These are phyloP conservation scores for Bactericera cockerelli DNA, from an alignment of 1,140 invertebrate species.

Conservation along the genomic window DNA sequence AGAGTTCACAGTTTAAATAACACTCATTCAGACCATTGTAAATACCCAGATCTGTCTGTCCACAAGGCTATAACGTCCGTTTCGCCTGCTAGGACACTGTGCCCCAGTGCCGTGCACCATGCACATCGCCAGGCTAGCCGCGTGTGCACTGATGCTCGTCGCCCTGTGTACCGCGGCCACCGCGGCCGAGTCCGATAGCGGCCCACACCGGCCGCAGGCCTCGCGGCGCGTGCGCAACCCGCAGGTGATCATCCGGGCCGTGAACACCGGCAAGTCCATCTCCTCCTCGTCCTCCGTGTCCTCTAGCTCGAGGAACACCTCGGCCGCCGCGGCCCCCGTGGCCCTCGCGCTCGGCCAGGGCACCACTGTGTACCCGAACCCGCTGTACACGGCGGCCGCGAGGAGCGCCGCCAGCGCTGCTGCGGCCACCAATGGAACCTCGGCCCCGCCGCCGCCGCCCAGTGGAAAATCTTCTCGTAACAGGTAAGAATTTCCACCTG, in stretches of 20 bases:
- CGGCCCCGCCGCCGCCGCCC: not conserved
- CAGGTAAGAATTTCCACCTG: slow-evolving; percentile 5
- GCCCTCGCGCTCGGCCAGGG: not conserved
- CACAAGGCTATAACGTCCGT: too few species aligned
- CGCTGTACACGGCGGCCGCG: not conserved
- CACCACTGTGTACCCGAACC: not conserved
- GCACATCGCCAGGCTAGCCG: too few species aligned
- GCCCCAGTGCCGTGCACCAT: too few species aligned
- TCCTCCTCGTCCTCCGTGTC: not conserved
- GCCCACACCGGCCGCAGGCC: not conserved
- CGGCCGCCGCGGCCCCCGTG: not conserved
- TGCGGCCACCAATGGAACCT: not conserved
- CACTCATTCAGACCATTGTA: too few species aligned
- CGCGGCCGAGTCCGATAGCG: too few species aligned
- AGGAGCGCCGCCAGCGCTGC: not conserved
- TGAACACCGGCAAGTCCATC: not conserved
- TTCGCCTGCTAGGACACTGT: too few species aligned
- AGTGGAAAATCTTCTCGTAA: not conserved
- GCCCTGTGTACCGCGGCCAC: too few species aligned
- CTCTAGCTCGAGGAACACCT: not conserved
- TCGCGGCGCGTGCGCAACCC: not conserved
- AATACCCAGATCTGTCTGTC: too few species aligned
- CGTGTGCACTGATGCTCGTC: too few species aligned
- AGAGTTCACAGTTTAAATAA: too few species aligned
- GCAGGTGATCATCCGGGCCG: not conserved